Percentiles rank a stretch among this genome's conserved stretches.
These are phyloP conservation scores for Luidia sarsii DNA, from an alignment of 53 echinoderm and acorn worm species.

Conservation along the genomic window DNA sequence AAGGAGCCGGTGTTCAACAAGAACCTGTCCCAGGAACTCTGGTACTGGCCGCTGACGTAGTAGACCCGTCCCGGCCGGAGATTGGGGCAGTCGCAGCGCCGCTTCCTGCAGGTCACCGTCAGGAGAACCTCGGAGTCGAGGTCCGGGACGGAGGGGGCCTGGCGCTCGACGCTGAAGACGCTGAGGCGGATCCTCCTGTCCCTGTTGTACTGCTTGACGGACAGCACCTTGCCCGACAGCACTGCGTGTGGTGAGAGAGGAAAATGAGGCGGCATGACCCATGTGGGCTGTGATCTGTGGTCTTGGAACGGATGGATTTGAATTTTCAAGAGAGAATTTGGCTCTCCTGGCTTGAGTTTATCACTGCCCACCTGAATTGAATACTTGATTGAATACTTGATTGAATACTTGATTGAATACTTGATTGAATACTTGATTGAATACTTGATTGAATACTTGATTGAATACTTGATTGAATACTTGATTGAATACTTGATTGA, in stretches of 20 bases:
- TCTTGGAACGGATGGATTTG: too few species aligned
- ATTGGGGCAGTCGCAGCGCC: slow-evolving; percentile 69
- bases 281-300: too few species aligned
- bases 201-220: slow-evolving; percentile 9
- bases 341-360: too few species aligned
- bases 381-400: too few species aligned
- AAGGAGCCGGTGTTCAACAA: slow-evolving; percentile 61
- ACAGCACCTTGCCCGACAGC: slow-evolving; percentile 26
- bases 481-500: too few species aligned
- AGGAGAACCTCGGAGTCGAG: slow-evolving; percentile 2
- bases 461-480: too few species aligned
- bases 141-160: neutral
- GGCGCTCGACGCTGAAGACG: slow-evolving; percentile 16
- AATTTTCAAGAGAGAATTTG: too few species aligned
- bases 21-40: slow-evolving; percentile 53
- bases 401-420: too few species aligned
- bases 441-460: too few species aligned
- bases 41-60: slow-evolving; percentile 66
- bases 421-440: too few species aligned
- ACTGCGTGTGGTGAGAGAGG: neutral
- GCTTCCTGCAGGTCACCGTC: slow-evolving; percentile 19
- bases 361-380: too few species aligned
- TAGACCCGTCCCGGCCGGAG: slow-evolving; percentile 72
- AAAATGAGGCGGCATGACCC: too few species aligned
- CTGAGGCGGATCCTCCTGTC: slow-evolving; percentile 1